phyloP scores from a whole-genome alignment of 2,888 invertebrate genomes.

The Melinaea menophilus region DNA sequence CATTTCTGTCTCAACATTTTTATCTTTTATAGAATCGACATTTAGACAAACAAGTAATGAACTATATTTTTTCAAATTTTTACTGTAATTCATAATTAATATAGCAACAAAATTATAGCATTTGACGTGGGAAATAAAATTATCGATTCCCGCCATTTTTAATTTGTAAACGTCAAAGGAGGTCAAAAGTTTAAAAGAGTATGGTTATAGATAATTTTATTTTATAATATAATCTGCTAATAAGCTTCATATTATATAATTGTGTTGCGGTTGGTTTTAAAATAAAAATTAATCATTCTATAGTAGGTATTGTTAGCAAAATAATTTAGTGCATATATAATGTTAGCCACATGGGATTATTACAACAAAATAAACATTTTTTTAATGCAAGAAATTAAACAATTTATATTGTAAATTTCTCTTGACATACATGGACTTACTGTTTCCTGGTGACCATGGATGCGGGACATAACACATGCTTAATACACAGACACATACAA shows the following conservation, averaged over 20 bases:
- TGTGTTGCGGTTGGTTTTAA: constrained; percentile 17
- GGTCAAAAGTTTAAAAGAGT: background rate
- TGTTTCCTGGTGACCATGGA: constrained; percentile 84
- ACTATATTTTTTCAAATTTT: constrained; percentile 10
- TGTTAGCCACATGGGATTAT: constrained; percentile 74
- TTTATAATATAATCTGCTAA: constrained; percentile 25
- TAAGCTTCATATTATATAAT: constrained; percentile 25
- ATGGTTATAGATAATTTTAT: constrained; percentile 31
- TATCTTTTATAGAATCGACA: background rate
- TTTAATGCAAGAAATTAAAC: constrained; percentile 59
- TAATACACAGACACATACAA: constrained; percentile 62
- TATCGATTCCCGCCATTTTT: constrained; percentile 21
- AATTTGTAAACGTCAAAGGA: background rate
- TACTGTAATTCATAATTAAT: constrained; percentile 19
- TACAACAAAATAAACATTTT: constrained; percentile 41
- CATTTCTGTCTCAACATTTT: background rate
- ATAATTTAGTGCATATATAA: constrained; percentile 56
- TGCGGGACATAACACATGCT: constrained; percentile 77
- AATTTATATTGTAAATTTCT: constrained; percentile 51
- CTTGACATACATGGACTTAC: constrained; percentile 82
- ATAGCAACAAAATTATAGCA: constrained; percentile 21
- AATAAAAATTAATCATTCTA: constrained; percentile 5
- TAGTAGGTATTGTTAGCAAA: constrained; percentile 45
- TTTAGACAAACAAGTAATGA: constrained; percentile 3
- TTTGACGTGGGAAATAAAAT: constrained; percentile 25